Evolutionary conservation across 2,888 invertebrate species (phyloP), one percentile per base, ranked within the genome.

Genomic region (Tachina fera): DNA sequence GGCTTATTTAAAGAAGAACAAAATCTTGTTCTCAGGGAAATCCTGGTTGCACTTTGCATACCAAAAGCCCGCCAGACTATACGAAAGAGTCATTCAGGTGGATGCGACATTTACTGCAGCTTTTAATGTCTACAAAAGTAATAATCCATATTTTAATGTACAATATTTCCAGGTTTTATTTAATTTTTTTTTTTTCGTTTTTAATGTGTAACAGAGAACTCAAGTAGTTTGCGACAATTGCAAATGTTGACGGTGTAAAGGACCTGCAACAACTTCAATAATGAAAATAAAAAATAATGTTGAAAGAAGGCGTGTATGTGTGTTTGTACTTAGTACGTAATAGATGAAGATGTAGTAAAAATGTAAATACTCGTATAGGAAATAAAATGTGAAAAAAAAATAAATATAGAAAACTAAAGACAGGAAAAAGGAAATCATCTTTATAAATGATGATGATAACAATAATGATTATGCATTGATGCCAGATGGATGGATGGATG

Each of bases 361-460:
- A 78, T 78, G 70, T 45, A 68, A 77, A 80, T 65, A 60, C 39
- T 43, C 51, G 41, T 43, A 67, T 16, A 63, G 72, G 60, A 65
- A 72, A 72, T 65, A 19, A 19, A 67, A 74, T 67, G 63, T 22
- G 22, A 41, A 60, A 75, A 9, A 68, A 16, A 39, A 60, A 83
- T 56, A 41, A 53, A 84, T 80, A 70, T 53, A 47, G 39, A 77
- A 75, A 80, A 86, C 83, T 81, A 84, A 83, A 83, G 80, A 81
- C 80, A 87, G 84, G 84, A 84, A 87, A 84, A 80, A 83, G 87
- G 87, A 87, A 87, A 87, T 87, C 84, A 87, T 83, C 85, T 85
- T 68, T 70, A 87, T 83, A 87, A 85, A 87, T 87, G 80, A 83
- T 80, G 71, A 81, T 87, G 86, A 58, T 58, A 41, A 76, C 53